phyloP scores from a whole-genome alignment of 2,797 vertebrate species.

The Halcyon smyrnensis region DNA sequence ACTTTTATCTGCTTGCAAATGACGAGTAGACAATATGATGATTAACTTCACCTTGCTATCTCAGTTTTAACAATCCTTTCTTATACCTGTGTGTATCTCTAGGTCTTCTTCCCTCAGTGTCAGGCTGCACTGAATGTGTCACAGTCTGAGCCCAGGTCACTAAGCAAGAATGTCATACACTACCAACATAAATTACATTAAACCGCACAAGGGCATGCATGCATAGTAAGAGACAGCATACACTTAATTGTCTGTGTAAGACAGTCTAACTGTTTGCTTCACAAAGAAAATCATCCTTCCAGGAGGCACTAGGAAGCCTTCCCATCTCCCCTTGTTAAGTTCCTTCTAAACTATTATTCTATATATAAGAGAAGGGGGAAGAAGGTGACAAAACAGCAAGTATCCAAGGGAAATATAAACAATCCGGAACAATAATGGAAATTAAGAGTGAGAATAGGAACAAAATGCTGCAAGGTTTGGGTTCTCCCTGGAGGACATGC shows the following conservation, averaged over 20 bases:
- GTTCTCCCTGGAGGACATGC: not conserved
- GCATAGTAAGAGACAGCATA: not conserved
- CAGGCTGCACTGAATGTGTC: not conserved
- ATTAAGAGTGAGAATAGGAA: not conserved
- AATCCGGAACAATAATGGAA: not conserved
- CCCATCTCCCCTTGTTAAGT: not conserved
- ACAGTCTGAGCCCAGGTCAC: not conserved
- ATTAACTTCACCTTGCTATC: not conserved
- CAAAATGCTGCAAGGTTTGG: not conserved
- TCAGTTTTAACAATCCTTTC: not conserved
- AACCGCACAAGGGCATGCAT: not conserved
- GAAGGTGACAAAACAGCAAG: not conserved
- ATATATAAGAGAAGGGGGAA: not conserved
- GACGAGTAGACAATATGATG: not conserved
- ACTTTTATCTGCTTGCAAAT: not conserved
- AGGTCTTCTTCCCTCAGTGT: not conserved
- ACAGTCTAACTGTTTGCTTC: not conserved
- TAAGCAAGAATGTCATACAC: not conserved
- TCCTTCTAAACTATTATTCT: not conserved
- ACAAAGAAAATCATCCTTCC: not conserved
- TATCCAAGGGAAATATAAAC: not conserved
- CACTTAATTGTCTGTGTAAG: not conserved
- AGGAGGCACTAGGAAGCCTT: not conserved
- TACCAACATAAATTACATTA: conserved; percentile 38
- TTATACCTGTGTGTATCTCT: not conserved